Evolutionary conservation across 2,888 invertebrate genomes (phyloP).

Genomic region (Pyrrhia umbra): DNA sequence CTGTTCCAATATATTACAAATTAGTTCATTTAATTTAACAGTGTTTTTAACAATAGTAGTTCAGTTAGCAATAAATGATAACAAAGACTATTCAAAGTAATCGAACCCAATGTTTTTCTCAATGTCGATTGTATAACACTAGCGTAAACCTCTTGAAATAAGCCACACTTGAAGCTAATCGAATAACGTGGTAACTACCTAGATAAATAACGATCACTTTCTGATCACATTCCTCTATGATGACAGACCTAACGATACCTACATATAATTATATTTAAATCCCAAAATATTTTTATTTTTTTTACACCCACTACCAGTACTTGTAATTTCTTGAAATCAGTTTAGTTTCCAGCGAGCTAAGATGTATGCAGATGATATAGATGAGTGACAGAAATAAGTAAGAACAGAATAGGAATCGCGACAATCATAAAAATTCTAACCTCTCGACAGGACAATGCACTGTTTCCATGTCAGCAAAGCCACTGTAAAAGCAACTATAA

Average conservation of each 20-base stretch:
- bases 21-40: not conserved
- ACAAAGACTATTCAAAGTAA: not conserved
- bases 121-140: slow-evolving; percentile 11
- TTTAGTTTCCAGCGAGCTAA: not conserved
- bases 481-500: not conserved
- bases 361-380: not conserved
- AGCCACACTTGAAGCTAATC: slow-evolving; percentile 12
- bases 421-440: slow-evolving; percentile 7
- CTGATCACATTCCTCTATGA: slow-evolving; percentile 11
- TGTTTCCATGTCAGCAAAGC: slow-evolving; percentile 12
- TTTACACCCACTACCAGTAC: too few relatives aligned
- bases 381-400: not conserved
- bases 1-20: not conserved
- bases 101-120: slow-evolving; percentile 8
- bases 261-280: too few relatives aligned
- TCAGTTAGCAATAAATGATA: slow-evolving; percentile 15
- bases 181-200: slow-evolving; percentile 4
- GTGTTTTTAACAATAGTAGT: not conserved
- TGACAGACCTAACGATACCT: not conserved
- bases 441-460: slow-evolving; percentile 12
- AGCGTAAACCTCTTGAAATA: slow-evolving; percentile 36
- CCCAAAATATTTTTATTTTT: too few relatives aligned
- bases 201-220: slow-evolving; percentile 26
- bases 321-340: not conserved
- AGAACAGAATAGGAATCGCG: slow-evolving; percentile 1